phyloP scores from a whole-genome alignment of 2,797 vertebrate species.

The Jordanella pulchra region DNA sequence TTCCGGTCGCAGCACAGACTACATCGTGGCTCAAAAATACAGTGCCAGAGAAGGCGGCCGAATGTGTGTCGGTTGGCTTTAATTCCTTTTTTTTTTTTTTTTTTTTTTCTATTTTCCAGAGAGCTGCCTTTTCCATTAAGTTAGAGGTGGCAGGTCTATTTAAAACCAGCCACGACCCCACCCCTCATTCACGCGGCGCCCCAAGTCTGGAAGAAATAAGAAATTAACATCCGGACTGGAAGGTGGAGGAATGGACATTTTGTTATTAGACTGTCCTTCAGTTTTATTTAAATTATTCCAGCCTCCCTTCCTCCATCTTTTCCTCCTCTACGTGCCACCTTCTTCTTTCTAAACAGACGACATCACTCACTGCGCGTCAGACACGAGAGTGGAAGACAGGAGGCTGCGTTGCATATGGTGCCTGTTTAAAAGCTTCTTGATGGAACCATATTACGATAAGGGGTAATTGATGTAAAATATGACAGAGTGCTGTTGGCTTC shows the following conservation, averaged over 20 bases:
- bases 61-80: constrained; percentile 96
- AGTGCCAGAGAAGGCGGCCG: constrained; percentile 91
- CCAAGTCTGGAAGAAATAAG: constrained; percentile 90
- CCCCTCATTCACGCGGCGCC: constrained; percentile 82
- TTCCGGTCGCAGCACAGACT: constrained; percentile 89
- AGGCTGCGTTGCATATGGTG: constrained; percentile 90
- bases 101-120: constrained; percentile 98
- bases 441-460: constrained; percentile 94
- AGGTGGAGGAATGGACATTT: constrained; percentile 81
- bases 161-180: constrained; percentile 96
- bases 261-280: constrained; percentile 97
- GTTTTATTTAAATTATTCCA: constrained; percentile 92
- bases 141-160: constrained; percentile 98
- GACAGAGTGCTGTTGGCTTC: constrained; percentile 95
- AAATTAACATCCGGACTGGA: constrained; percentile 95
- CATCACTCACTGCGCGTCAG: constrained; percentile 90
- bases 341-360: constrained; percentile 81
- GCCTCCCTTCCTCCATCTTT: constrained; percentile 68
- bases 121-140: constrained; percentile 99
- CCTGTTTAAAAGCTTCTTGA: constrained; percentile 94
- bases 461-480: constrained; percentile 99
- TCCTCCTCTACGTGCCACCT: constrained; percentile 35
- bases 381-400: constrained; percentile 69
- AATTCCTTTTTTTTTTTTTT: constrained; percentile 85
- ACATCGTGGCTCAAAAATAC: constrained; percentile 96